A percentile compares a stretch with the other conserved stretches of the same genome.
phyloP scores from a whole-genome alignment of 2,113 vertebrate genomes.

The Eptatretus burgeri region DNA sequence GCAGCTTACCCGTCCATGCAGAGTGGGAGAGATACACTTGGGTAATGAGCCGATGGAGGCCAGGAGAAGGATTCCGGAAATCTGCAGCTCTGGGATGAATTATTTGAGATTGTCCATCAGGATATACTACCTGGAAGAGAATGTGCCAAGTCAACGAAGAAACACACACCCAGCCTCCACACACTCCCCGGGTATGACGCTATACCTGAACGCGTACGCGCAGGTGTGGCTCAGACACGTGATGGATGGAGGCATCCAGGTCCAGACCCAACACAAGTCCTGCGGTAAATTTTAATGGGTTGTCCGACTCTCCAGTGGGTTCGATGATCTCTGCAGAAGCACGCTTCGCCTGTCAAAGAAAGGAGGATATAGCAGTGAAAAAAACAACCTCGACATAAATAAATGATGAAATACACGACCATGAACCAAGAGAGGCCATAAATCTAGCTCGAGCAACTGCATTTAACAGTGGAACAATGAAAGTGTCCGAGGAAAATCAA shows the following conservation, averaged over 20 bases:
- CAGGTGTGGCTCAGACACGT: constrained; percentile 55
- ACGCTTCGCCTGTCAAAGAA: constrained; percentile 30
- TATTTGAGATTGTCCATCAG: constrained; percentile 70
- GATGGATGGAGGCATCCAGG: constrained; percentile 63
- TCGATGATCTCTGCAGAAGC: constrained; percentile 68
- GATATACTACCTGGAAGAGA: constrained; percentile 40
- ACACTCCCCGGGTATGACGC: neutral
- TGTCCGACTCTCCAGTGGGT: constrained; percentile 74
- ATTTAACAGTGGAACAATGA: too few species aligned
- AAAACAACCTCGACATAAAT: too few species aligned
- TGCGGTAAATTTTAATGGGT: constrained; percentile 54
- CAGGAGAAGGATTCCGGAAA: constrained; percentile 61
- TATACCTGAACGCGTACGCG: constrained; percentile 65
- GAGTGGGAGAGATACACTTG: constrained; percentile 82
- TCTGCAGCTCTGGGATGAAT: constrained; percentile 81
- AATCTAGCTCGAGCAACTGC: too few species aligned
- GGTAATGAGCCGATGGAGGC: constrained; percentile 64
- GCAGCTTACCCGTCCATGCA: constrained; percentile 55
- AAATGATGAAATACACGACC: too few species aligned
- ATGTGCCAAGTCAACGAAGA: neutral
- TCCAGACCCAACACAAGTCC: constrained; percentile 73
- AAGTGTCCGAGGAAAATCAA: too few species aligned
- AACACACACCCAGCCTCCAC: neutral
- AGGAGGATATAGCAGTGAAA: too few species aligned
- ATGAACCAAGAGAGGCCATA: too few species aligned